Percentiles rank a stretch among this genome's conserved stretches.
Evolutionary conservation across 2,888 invertebrate genomes (phyloP).

Genomic region (Acanthacorydalis orientalis): DNA sequence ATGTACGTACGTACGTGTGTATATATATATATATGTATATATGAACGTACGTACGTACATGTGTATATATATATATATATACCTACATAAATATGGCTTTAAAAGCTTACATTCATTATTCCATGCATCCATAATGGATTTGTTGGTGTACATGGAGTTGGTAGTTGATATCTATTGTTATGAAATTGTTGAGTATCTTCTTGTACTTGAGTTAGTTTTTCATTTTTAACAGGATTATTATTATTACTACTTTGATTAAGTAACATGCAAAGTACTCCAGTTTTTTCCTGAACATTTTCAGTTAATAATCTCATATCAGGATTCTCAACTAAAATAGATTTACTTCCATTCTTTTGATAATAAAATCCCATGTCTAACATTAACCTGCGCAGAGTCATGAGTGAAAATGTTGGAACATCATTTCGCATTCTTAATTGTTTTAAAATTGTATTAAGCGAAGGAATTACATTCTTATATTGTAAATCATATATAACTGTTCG

Average conservation of each 20-base stretch:
- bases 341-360: conserved; percentile 23
- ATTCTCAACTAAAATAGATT: conserved; percentile 22
- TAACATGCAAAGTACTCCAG: neutral
- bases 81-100: neutral
- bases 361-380: conserved; percentile 26
- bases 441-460: conserved; percentile 22
- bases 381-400: conserved; percentile 23
- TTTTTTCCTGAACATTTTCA: neutral
- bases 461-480: conserved; percentile 20
- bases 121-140: neutral
- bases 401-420: conserved; percentile 21
- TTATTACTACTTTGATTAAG: conserved; percentile 4
- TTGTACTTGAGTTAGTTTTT: conserved; percentile 9
- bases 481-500: conserved; percentile 22
- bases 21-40: neutral
- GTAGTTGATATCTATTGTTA: conserved; percentile 2
- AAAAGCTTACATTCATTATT: neutral
- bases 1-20: conserved; percentile 5
- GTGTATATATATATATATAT: neutral
- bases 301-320: conserved; percentile 7
- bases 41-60: neutral
- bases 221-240: conserved; percentile 1
- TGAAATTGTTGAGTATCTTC: conserved; percentile 7
- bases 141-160: neutral
- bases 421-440: conserved; percentile 19